A percentile compares a stretch with the other conserved stretches of the same genome.
These are phyloP conservation scores for Tragelaphus buxtoni DNA, from an alignment of 2,113 vertebrate species.

Conservation along the genomic window DNA sequence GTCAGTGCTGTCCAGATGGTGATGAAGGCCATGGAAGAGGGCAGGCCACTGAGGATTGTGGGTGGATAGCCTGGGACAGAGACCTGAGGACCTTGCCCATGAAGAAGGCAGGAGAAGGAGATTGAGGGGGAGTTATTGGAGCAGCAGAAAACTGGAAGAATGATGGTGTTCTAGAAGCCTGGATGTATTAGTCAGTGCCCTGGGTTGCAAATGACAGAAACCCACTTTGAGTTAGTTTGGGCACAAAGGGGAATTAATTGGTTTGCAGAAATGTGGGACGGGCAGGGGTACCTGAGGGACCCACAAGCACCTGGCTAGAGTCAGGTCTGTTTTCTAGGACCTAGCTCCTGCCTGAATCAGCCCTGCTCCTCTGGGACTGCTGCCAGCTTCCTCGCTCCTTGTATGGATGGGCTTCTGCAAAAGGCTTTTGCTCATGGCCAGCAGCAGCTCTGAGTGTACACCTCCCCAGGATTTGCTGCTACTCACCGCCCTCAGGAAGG, in stretches of 20 bases:
- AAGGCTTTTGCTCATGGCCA: not conserved
- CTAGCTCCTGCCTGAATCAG: not conserved
- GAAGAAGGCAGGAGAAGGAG: not conserved
- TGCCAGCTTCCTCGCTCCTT: not conserved
- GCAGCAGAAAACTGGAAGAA: not conserved
- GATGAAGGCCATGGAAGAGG: not conserved
- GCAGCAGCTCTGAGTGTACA: not conserved
- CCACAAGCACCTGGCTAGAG: not conserved
- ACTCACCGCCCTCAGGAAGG: not conserved
- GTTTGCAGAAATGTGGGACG: not conserved
- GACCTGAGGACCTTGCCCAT: accelerated
- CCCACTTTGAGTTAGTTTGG: not conserved
- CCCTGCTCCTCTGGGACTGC: not conserved
- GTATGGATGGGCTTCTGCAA: not conserved
- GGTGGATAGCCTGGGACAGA: not conserved
- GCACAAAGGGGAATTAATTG: not conserved
- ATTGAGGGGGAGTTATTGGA: not conserved
- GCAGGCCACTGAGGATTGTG: not conserved
- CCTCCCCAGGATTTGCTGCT: not conserved
- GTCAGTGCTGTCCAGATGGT: not conserved
- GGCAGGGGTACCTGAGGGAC: not conserved
- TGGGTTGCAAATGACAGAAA: not conserved
- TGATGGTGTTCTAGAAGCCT: not conserved
- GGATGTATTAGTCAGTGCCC: not conserved
- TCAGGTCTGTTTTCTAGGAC: not conserved